A percentile compares a stretch with the other conserved stretches of the same genome.
Conservation (phyloP, 92 coral and sea anemone species). For the Porites evermanni region DNA sequence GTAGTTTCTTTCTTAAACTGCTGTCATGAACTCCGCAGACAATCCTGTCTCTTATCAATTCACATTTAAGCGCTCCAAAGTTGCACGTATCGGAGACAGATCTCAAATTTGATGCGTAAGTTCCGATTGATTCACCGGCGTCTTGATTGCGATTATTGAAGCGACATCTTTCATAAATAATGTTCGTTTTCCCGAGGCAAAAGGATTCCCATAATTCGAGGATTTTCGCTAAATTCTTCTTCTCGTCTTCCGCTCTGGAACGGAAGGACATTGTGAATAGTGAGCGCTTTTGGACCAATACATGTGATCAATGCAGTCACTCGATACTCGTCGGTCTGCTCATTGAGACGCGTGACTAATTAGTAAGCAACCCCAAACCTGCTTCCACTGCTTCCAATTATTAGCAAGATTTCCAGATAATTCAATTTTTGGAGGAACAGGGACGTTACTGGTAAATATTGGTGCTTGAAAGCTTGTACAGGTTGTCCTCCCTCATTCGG, state of each 20-base stretch:
- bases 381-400: neutral
- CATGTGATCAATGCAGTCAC: too few relatives aligned
- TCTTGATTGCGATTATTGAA: slow-evolving; percentile 52
- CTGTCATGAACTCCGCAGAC: slow-evolving; percentile 61
- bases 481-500: slow-evolving; percentile 16
- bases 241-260: too few relatives aligned
- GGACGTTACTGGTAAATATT: too few relatives aligned
- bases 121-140: slow-evolving; percentile 28
- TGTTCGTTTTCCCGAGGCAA: too few relatives aligned
- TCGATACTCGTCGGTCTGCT: too few relatives aligned
- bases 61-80: neutral
- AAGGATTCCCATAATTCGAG: too few relatives aligned
- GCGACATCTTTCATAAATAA: too few relatives aligned
- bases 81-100: slow-evolving; percentile 50
- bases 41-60: slow-evolving; percentile 50
- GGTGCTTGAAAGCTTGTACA: slow-evolving; percentile 4
- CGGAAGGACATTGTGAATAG: too few relatives aligned
- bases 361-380: slow-evolving; percentile 58
- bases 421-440: slow-evolving; percentile 5
- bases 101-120: slow-evolving; percentile 37
- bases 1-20: too few relatives aligned
- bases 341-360: neutral
- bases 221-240: too few relatives aligned
- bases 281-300: too few relatives aligned
- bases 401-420: too few relatives aligned